Evolutionary conservation across 1,140 invertebrate species (phyloP).

Genomic region (Drosophila aff.): DNA sequence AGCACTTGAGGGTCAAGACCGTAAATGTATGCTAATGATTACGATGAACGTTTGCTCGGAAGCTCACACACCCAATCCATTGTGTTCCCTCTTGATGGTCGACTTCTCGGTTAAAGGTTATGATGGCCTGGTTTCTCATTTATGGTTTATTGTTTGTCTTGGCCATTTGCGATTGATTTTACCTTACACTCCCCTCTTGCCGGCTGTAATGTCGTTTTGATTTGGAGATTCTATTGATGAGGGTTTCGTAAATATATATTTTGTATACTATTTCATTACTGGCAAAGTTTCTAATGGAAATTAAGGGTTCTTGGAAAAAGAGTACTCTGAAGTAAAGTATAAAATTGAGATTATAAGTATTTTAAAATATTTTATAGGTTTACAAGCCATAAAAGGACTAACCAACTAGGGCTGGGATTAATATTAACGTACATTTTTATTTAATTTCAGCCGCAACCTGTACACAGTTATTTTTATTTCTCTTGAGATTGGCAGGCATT

Average conservation of each 20-base stretch:
- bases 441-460: conserved; percentile 1
- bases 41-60: conserved; percentile 55
- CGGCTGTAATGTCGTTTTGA: conserved; percentile 16
- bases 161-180: conserved; percentile 51
- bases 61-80: conserved; percentile 3
- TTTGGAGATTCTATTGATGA: not conserved
- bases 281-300: not conserved
- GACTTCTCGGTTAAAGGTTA: conserved; percentile 38
- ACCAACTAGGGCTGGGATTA: too few relatives aligned
- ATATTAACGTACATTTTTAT: not conserved
- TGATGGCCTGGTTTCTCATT: conserved; percentile 46
- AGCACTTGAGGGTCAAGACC: conserved; percentile 70
- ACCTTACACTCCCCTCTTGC: not conserved
- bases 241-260: not conserved
- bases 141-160: conserved; percentile 44
- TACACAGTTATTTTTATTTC: conserved; percentile 16
- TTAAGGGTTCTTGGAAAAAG: not conserved
- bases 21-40: conserved; percentile 74
- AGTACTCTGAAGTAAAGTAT: not conserved
- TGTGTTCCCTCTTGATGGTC: conserved; percentile 8
- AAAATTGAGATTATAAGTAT: not conserved
- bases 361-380: not conserved
- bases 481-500: conserved; percentile 58
- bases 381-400: not conserved
- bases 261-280: not conserved